Evolutionary conservation across 1,140 invertebrate genomes (phyloP).

Genomic region (Pseudomyrmex dendroicus): DNA sequence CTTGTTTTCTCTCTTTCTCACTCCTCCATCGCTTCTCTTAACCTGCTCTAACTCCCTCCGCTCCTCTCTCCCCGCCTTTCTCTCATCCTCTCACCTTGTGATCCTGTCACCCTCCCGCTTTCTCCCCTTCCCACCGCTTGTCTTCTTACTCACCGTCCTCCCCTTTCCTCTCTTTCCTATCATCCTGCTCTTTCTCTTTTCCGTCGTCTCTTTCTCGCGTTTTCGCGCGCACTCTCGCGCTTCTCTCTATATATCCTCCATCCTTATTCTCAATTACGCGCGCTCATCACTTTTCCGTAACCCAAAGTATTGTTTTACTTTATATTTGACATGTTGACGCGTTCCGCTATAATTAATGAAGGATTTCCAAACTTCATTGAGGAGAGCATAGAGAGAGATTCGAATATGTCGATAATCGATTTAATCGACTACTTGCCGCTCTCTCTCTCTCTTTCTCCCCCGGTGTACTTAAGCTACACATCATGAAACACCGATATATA

Average conservation of each 20-base stretch:
- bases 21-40: constrained; percentile 56
- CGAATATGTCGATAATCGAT: constrained; percentile 4
- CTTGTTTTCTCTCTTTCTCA: constrained; percentile 2
- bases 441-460: too few relatives aligned
- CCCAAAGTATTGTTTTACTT: constrained; percentile 49
- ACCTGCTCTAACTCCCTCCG: background rate
- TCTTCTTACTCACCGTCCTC: constrained; percentile 37
- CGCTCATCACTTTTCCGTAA: constrained; percentile 39
- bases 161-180: constrained; percentile 2
- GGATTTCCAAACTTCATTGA: constrained; percentile 29
- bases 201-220: background rate
- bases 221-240: constrained; percentile 24
- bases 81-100: constrained; percentile 34
- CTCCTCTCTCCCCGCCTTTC: background rate
- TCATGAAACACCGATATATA: background rate
- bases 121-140: constrained; percentile 26
- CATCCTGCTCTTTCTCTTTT: constrained; percentile 13
- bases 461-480: background rate
- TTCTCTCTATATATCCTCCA: constrained; percentile 23
- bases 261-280: constrained; percentile 31
- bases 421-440: constrained; percentile 41
- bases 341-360: constrained; percentile 41
- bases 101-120: constrained; percentile 40
- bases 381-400: background rate
- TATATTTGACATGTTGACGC: constrained; percentile 35